Evolutionary conservation across 2,113 vertebrate genomes (phyloP).

Genomic region (Zosterops hypoxanthus): DNA sequence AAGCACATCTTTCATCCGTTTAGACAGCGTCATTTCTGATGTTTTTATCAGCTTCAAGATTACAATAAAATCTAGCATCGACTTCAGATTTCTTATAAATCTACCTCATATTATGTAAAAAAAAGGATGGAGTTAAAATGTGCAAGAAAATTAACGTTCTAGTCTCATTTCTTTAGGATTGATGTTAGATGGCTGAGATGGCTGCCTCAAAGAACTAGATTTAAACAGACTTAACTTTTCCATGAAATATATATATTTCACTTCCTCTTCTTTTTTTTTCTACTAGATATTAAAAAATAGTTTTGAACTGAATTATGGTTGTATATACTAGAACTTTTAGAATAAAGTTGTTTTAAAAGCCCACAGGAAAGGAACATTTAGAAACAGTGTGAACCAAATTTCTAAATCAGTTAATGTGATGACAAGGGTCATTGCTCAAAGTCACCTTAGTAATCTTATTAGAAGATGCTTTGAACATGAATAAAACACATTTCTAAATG

Average conservation of each 20-base stretch:
- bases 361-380: background rate
- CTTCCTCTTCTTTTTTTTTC: background rate
- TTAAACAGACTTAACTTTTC: background rate
- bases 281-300: background rate
- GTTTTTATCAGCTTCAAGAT: background rate
- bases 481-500: conserved; percentile 47
- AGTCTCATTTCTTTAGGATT: background rate
- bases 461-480: conserved; percentile 40
- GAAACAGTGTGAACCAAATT: conserved; percentile 27
- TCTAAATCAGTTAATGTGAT: conserved; percentile 17
- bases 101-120: background rate
- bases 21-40: background rate
- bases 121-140: background rate
- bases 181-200: background rate
- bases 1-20: background rate
- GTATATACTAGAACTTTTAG: background rate
- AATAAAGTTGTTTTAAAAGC: background rate
- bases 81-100: background rate
- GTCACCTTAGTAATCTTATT: conserved; percentile 43
- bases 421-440: conserved; percentile 43
- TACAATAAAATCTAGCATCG: background rate
- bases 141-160: background rate
- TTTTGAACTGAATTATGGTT: background rate
- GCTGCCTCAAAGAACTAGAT: background rate
- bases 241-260: background rate